These are phyloP conservation scores for Pelusios castaneus DNA, from an alignment of 2,113 vertebrate species.

Conservation along the genomic window DNA sequence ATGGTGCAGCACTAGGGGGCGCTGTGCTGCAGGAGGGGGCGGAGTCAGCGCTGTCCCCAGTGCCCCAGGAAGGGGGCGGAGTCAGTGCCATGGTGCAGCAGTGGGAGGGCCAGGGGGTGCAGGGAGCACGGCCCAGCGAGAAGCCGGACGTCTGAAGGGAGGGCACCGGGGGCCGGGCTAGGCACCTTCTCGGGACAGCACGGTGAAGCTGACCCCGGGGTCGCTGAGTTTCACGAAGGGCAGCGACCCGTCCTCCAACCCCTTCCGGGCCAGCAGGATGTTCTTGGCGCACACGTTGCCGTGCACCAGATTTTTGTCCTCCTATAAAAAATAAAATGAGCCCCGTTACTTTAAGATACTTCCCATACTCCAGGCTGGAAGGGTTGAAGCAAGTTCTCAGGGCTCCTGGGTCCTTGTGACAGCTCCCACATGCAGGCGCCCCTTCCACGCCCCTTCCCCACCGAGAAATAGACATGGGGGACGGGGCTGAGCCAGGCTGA, in stretches of 20 bases:
- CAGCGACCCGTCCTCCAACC: conserved; percentile 78
- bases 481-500: rapidly evolving
- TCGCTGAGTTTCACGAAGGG: conserved; percentile 95
- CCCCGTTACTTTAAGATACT: rapidly evolving
- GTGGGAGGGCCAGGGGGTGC: no score
- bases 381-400: rapidly evolving
- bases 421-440: not conserved
- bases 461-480: rapidly evolving
- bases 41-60: no score
- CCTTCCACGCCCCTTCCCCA: not conserved
- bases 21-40: not conserved
- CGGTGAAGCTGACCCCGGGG: conserved; percentile 84
- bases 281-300: conserved; percentile 95
- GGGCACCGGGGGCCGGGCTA: rapidly evolving
- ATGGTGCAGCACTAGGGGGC: no score
- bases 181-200: conserved; percentile 88
- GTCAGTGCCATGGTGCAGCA: no score
- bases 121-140: no score
- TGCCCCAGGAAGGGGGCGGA: no score
- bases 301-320: conserved; percentile 88
- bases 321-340: conserved; percentile 70
- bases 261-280: conserved; percentile 86
- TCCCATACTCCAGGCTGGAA: rapidly evolving
- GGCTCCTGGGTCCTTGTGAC: not conserved
- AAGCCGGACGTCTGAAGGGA: not conserved